Conservation (phyloP, 2,113 vertebrate genomes). For the Corydoras sp. region DNA sequence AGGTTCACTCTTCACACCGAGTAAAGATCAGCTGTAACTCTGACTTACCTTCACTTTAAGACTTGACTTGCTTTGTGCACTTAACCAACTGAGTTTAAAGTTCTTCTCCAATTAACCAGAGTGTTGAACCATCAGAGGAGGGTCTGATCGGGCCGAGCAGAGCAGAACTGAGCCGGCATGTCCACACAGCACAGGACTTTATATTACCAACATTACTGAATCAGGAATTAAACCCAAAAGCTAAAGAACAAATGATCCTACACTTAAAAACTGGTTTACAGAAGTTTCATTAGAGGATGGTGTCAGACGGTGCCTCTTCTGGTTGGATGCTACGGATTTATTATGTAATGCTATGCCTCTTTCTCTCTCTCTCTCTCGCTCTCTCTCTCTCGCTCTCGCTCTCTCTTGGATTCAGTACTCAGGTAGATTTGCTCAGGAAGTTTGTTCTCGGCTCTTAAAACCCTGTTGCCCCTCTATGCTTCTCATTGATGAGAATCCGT, state of each 20-base stretch:
- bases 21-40: neutral
- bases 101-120: slow-evolving; percentile 8
- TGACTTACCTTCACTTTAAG: slow-evolving; percentile 26
- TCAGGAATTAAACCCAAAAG: neutral
- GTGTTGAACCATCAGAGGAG: slow-evolving; percentile 6
- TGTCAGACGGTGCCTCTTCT: slow-evolving; percentile 59
- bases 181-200: neutral
- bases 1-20: neutral
- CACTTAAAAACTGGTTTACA: slow-evolving; percentile 2
- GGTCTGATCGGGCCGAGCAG: slow-evolving; percentile 12
- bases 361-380: slow-evolving; percentile 36
- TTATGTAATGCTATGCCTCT: slow-evolving; percentile 56
- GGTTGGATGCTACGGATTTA: slow-evolving; percentile 53
- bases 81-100: neutral
- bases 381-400: slow-evolving; percentile 3
- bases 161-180: slow-evolving; percentile 21
- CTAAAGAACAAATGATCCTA: neutral
- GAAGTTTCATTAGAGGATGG: slow-evolving; percentile 3
- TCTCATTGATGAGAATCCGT: slow-evolving; percentile 49
- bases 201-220: neutral
- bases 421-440: slow-evolving; percentile 42
- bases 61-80: slow-evolving; percentile 13
- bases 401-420: slow-evolving; percentile 3
- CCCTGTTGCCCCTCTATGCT: slow-evolving; percentile 25
- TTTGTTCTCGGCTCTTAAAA: slow-evolving; percentile 37